A percentile compares a stretch with the other conserved stretches of the same genome.
phyloP scores from a whole-genome alignment of 1,140 invertebrate species.

The Babylonia areolata region DNA sequence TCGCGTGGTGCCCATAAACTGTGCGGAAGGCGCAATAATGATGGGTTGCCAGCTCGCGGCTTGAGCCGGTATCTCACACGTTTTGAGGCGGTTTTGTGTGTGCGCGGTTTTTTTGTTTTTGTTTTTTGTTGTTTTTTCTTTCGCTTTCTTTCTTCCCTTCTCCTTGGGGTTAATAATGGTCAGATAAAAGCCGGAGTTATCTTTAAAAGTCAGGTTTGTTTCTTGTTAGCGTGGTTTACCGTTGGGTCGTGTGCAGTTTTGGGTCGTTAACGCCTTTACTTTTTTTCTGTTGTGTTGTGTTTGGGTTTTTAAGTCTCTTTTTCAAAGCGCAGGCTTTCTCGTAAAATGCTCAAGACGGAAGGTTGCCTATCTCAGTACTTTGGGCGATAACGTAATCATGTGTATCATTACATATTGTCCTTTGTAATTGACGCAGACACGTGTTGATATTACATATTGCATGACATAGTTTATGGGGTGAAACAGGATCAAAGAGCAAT shows the following conservation, averaged over 20 bases:
- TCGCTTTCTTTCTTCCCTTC: background rate
- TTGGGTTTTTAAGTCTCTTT: background rate
- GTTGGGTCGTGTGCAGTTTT: background rate
- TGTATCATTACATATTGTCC: too few relatives aligned
- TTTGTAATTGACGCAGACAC: too few relatives aligned
- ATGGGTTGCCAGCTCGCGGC: background rate
- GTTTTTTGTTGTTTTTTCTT: background rate
- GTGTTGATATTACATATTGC: too few relatives aligned
- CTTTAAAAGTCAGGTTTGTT: background rate
- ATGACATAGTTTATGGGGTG: too few relatives aligned
- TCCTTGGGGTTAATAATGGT: background rate
- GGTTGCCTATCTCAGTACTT: too few relatives aligned
- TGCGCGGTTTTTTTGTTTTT: too few relatives aligned
- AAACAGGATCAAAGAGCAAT: too few relatives aligned
- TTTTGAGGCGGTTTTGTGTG: too few relatives aligned
- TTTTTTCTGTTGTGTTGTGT: background rate
- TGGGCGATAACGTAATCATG: too few relatives aligned
- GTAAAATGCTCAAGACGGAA: too few relatives aligned
- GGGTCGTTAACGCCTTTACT: background rate
- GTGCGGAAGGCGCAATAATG: background rate
- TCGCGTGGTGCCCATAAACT: background rate
- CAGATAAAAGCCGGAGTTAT: background rate
- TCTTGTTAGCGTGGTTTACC: background rate
- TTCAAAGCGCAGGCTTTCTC: background rate
- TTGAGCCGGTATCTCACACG: background rate